These are phyloP conservation scores for Pseudomyrmex dendroicus DNA, from an alignment of 1,140 invertebrate species.

Conservation along the genomic window DNA sequence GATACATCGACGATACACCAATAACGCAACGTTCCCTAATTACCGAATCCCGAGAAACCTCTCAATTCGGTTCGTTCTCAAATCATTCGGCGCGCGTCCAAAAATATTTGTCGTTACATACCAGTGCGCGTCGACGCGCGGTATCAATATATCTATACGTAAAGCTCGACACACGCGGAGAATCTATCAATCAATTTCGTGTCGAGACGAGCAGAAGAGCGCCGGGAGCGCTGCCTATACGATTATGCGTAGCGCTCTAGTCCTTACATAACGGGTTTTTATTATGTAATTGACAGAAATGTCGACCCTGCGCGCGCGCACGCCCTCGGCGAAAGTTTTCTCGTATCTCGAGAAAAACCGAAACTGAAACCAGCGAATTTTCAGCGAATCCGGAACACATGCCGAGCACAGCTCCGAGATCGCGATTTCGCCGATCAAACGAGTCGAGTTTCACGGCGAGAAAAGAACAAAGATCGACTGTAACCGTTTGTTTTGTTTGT, in stretches of 20 bases:
- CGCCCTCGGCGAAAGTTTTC: slow-evolving; percentile 64
- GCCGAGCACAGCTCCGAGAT: background rate
- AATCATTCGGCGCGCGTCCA: slow-evolving; percentile 12
- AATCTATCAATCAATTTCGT: slow-evolving; percentile 67
- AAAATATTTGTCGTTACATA: slow-evolving; percentile 10
- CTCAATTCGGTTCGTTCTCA: background rate
- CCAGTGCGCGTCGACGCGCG: background rate
- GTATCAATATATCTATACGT: slow-evolving; percentile 6
- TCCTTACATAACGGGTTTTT: slow-evolving; percentile 84
- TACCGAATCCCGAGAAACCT: slow-evolving; percentile 17
- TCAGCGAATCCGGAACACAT: background rate
- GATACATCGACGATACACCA: background rate
- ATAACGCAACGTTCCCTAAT: background rate
- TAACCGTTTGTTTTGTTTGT: background rate
- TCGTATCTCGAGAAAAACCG: slow-evolving; percentile 38
- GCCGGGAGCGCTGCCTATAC: slow-evolving; percentile 63
- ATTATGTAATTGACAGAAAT: slow-evolving; percentile 84
- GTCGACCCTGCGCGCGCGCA: slow-evolving; percentile 71
- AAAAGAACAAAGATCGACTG: background rate
- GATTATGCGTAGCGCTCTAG: slow-evolving; percentile 79
- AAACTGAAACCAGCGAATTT: slow-evolving; percentile 45
- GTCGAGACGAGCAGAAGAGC: slow-evolving; percentile 41
- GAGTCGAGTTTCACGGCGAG: background rate
- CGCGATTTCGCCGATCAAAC: background rate
- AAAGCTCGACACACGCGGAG: slow-evolving; percentile 8